These are phyloP conservation scores for Bucorvus abyssinicus DNA, from an alignment of 2,797 vertebrate genomes.

Conservation along the genomic window DNA sequence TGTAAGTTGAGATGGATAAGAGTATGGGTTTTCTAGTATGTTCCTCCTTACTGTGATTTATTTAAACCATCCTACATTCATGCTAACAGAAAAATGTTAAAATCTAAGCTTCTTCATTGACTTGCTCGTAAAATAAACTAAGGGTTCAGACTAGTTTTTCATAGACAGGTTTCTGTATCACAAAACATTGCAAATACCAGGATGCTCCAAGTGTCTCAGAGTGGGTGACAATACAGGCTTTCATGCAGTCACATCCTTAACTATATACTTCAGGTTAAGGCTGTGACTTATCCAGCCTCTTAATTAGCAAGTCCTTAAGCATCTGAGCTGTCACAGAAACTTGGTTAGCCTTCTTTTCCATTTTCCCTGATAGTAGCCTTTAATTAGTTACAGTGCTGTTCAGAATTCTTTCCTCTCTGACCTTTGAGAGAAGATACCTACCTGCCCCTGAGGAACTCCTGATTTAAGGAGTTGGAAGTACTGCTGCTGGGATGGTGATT, in stretches of 20 bases:
- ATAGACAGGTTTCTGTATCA: background rate
- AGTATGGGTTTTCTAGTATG: background rate
- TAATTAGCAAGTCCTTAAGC: background rate
- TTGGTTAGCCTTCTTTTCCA: background rate
- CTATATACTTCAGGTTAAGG: background rate
- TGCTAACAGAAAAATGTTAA: background rate
- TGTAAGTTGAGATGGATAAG: background rate
- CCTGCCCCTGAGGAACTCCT: background rate
- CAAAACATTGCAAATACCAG: background rate
- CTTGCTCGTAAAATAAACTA: background rate
- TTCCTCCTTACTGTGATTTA: background rate
- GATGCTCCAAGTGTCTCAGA: background rate
- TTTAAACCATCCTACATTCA: background rate
- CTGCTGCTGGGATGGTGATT: background rate
- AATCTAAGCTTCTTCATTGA: background rate
- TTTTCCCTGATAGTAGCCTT: background rate
- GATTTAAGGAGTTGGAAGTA: background rate
- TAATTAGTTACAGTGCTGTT: background rate
- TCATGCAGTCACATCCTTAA: background rate
- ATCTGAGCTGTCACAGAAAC: background rate
- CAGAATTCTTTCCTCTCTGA: background rate
- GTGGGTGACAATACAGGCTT: background rate
- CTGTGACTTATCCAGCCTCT: background rate
- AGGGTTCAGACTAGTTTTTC: background rate
- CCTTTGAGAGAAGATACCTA: background rate